A percentile compares a stretch with the other conserved stretches of the same genome.
Evolutionary conservation across 2,113 vertebrate genomes (phyloP).

Genomic region (Vulpes ferrilata): DNA sequence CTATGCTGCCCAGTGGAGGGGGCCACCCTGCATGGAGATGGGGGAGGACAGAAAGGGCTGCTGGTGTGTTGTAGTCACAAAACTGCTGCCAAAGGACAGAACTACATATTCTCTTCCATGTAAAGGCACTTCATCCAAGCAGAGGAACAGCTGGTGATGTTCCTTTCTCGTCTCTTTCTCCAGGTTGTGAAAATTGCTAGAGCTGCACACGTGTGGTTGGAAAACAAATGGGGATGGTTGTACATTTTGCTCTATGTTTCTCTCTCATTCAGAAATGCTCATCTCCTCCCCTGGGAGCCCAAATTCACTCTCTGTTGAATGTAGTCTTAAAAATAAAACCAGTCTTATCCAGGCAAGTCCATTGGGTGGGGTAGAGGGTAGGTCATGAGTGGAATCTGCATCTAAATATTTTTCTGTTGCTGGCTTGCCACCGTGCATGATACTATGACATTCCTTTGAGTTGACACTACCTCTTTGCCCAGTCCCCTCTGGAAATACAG

Average conservation of each 20-base stretch:
- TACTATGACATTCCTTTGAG: background rate
- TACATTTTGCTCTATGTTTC: slow-evolving; percentile 2
- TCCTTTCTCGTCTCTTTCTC: background rate
- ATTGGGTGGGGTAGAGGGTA: background rate
- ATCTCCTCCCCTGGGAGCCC: background rate
- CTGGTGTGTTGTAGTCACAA: background rate
- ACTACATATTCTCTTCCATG: background rate
- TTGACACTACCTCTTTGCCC: background rate
- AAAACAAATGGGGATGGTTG: slow-evolving; percentile 22
- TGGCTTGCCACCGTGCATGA: background rate
- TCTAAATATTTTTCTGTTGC: background rate
- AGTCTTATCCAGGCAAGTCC: background rate
- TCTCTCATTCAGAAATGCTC: slow-evolving; percentile 37
- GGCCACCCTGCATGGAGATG: background rate
- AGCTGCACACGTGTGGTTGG: background rate
- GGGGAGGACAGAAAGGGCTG: background rate
- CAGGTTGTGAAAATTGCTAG: slow-evolving; percentile 16
- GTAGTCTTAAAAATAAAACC: background rate
- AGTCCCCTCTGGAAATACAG: background rate
- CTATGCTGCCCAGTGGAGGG: background rate
- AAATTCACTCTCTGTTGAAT: slow-evolving; percentile 37
- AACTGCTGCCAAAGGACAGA: background rate
- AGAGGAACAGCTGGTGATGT: background rate
- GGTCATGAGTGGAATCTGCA: background rate
- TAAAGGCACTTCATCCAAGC: background rate